A percentile compares a stretch with the other conserved stretches of the same genome.
Evolutionary conservation across 2,113 vertebrate genomes (phyloP).

Genomic region (Sphyrna mokarran): DNA sequence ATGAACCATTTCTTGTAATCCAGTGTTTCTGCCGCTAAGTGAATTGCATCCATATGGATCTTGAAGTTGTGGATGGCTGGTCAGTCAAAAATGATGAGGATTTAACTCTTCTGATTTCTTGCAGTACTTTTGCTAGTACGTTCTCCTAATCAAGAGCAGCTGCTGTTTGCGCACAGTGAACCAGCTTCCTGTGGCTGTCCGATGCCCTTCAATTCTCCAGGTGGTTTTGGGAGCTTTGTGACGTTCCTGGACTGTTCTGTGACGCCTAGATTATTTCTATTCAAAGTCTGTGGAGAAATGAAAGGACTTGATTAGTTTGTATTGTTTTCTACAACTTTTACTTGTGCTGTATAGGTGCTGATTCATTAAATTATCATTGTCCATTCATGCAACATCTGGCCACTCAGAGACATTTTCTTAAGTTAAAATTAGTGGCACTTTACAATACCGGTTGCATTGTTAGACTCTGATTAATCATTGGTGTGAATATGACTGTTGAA

Average conservation of each 20-base stretch:
- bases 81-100: slow-evolving; percentile 26
- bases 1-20: slow-evolving; percentile 18
- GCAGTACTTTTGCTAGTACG: neutral
- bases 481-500: neutral
- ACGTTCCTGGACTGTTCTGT: neutral
- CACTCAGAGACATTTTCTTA: neutral
- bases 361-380: neutral
- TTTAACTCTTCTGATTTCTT: slow-evolving; percentile 20
- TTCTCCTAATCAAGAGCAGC: slow-evolving; percentile 26
- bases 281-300: neutral
- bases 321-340: neutral
- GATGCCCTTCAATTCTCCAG: neutral
- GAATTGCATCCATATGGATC: slow-evolving; percentile 31
- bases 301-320: neutral
- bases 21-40: neutral
- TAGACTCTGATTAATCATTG: neutral
- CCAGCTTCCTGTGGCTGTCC: neutral
- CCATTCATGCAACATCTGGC: neutral
- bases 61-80: slow-evolving; percentile 11
- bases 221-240: neutral
- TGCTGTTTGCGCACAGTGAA: neutral
- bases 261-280: neutral
- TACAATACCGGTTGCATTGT: neutral
- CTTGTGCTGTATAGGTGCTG: neutral
- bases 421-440: neutral